These are phyloP conservation scores for Trimorus sp. DNA, from an alignment of 2,888 invertebrate species.

Conservation along the genomic window DNA sequence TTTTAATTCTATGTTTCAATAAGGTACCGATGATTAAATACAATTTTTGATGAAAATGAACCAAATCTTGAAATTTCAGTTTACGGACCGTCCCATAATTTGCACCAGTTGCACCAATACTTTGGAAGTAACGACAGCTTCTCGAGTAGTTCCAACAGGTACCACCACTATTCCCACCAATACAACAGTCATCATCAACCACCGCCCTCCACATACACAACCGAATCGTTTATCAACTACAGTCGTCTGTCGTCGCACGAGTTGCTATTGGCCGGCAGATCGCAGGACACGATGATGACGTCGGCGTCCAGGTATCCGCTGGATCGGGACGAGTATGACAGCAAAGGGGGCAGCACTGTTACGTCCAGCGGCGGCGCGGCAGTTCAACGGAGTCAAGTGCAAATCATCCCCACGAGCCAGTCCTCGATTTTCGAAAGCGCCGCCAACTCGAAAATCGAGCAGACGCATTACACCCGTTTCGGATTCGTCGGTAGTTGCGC, in stretches of 20 bases:
- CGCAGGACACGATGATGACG: conserved; percentile 69
- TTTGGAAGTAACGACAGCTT: conserved; percentile 77
- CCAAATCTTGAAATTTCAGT: conserved; percentile 67
- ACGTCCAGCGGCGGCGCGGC: conserved; percentile 38
- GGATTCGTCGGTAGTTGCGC: conserved; percentile 78
- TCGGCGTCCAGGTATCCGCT: conserved; percentile 42
- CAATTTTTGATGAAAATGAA: too few relatives aligned
- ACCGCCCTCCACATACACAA: conserved; percentile 73
- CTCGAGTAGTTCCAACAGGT: conserved; percentile 75
- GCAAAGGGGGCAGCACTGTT: conserved; percentile 64
- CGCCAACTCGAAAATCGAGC: conserved; percentile 76
- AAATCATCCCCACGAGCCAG: conserved; percentile 71
- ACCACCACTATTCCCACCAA: conserved; percentile 76
- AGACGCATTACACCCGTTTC: conserved; percentile 76
- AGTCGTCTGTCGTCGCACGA: conserved; percentile 75
- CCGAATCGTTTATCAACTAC: conserved; percentile 78
- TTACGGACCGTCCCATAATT: conserved; percentile 75
- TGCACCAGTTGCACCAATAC: conserved; percentile 79
- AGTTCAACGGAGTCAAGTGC: conserved; percentile 71
- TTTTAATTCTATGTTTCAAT: too few relatives aligned
- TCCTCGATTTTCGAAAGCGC: conserved; percentile 71
- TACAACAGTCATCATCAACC: conserved; percentile 73
- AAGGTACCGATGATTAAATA: too few relatives aligned
- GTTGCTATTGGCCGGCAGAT: conserved; percentile 70
- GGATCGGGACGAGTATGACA: conserved; percentile 68